phyloP scores from a whole-genome alignment of 1,140 invertebrate genomes.

The Papilio polyxenes region DNA sequence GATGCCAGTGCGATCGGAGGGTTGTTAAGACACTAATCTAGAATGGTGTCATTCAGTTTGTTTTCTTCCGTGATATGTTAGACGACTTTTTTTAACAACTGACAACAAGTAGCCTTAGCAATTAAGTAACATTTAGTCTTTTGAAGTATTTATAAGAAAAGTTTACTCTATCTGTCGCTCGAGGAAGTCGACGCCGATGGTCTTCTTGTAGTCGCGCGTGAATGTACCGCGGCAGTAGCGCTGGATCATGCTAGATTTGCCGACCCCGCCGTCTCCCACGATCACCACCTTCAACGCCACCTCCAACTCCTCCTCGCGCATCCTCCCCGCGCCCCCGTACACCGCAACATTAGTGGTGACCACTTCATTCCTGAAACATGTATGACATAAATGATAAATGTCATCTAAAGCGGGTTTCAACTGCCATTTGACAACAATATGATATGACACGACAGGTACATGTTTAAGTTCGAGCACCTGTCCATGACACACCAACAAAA shows the following conservation, averaged over 20 bases:
- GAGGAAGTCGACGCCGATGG: slow-evolving; percentile 98
- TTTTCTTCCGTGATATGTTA: too few species aligned
- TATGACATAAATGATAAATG: too few species aligned
- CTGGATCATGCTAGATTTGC: slow-evolving; percentile 36
- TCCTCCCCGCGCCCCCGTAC: slow-evolving; percentile 71
- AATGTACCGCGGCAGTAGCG: slow-evolving; percentile 94
- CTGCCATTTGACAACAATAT: too few species aligned
- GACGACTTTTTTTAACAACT: too few species aligned
- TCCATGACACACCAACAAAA: too few species aligned
- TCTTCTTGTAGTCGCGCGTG: slow-evolving; percentile 98
- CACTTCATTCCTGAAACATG: slow-evolving; percentile 50
- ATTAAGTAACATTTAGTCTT: not conserved
- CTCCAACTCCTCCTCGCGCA: slow-evolving; percentile 96
- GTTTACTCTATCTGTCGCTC: slow-evolving; percentile 96
- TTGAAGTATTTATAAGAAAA: not conserved
- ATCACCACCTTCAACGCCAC: slow-evolving; percentile 97
- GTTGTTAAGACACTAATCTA: not conserved
- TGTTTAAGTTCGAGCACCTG: too few species aligned
- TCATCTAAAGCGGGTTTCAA: too few species aligned
- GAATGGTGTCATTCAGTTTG: too few species aligned
- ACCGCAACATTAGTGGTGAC: slow-evolving; percentile 64
- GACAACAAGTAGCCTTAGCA: slow-evolving; percentile 71
- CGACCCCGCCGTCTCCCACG: slow-evolving; percentile 90
- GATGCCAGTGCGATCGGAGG: not conserved
- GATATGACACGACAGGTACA: too few species aligned